A percentile compares a stretch with the other conserved stretches of the same genome.
phyloP scores from a whole-genome alignment of 2,888 invertebrate species.

The Trachelus troglodyta region DNA sequence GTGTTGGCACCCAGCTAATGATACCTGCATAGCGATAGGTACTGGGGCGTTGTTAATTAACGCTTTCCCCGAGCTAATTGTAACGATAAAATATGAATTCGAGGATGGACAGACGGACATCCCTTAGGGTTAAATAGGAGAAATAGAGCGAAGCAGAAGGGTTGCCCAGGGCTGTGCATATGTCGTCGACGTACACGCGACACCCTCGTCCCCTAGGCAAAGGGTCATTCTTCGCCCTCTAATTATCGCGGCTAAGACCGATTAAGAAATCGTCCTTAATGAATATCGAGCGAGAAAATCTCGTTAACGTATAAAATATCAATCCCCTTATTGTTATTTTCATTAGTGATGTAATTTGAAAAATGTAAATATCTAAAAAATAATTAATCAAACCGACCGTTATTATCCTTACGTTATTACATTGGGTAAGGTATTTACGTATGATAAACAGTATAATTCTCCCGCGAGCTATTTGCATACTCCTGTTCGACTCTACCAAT shows the following conservation, averaged over 20 bases:
- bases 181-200: constrained; percentile 32
- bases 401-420: neutral
- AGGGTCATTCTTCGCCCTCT: constrained; percentile 12
- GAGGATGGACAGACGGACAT: constrained; percentile 2
- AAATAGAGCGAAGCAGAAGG: constrained; percentile 19
- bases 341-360: neutral
- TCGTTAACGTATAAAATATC: neutral
- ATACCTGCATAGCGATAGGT: neutral
- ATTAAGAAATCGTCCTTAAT: constrained; percentile 14
- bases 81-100: neutral
- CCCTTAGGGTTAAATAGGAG: neutral
- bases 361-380: neutral
- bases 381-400: neutral
- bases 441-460: neutral
- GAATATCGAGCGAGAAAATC: neutral
- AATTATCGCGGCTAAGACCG: constrained; percentile 4
- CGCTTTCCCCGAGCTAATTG: neutral
- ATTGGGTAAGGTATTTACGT: neutral
- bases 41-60: neutral
- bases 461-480: constrained; percentile 7
- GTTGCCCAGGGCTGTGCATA: constrained; percentile 27
- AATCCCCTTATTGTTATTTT: neutral
- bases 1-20: constrained; percentile 1
- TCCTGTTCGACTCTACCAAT: constrained; percentile 29
- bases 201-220: constrained; percentile 20